A percentile compares a stretch with the other conserved stretches of the same genome.
These are phyloP conservation scores for Eidolon helvum DNA, from an alignment of 2,113 vertebrate genomes.

Conservation along the genomic window DNA sequence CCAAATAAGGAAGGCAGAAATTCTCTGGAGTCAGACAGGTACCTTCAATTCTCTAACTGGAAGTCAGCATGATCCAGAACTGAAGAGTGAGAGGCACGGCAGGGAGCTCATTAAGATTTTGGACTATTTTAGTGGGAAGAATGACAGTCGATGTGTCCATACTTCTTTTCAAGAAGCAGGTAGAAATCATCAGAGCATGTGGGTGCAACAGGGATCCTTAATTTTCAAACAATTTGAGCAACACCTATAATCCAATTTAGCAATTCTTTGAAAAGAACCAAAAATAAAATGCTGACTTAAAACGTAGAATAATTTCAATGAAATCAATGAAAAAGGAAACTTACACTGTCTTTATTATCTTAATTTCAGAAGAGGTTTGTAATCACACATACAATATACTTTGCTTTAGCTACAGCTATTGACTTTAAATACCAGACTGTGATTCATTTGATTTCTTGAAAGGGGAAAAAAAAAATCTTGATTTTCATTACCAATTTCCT, in stretches of 20 bases:
- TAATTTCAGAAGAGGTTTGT: conserved; percentile 36
- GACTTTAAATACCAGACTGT: not conserved
- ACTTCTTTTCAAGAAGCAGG: not conserved
- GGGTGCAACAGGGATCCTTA: not conserved
- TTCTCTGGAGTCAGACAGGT: not conserved
- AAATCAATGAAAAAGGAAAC: conserved; percentile 13
- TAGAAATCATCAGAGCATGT: not conserved
- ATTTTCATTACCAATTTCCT: conserved; percentile 47
- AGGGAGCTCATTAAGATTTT: not conserved
- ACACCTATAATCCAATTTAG: not conserved
- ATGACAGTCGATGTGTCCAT: not conserved
- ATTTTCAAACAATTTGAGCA: not conserved
- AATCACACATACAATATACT: not conserved
- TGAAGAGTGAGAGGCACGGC: not conserved
- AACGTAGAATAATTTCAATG: not conserved
- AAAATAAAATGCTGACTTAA: not conserved
- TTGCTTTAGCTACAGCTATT: not conserved
- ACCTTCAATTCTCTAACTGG: not conserved
- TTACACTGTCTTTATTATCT: not conserved
- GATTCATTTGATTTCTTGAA: conserved; percentile 57
- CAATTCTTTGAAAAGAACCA: not conserved
- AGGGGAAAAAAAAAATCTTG: not conserved
- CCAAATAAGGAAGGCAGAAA: not conserved
- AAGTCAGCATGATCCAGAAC: not conserved
- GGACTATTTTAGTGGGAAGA: not conserved